These are phyloP conservation scores for Berghia stephanieae DNA, from an alignment of 1,140 invertebrate genomes.

Conservation along the genomic window DNA sequence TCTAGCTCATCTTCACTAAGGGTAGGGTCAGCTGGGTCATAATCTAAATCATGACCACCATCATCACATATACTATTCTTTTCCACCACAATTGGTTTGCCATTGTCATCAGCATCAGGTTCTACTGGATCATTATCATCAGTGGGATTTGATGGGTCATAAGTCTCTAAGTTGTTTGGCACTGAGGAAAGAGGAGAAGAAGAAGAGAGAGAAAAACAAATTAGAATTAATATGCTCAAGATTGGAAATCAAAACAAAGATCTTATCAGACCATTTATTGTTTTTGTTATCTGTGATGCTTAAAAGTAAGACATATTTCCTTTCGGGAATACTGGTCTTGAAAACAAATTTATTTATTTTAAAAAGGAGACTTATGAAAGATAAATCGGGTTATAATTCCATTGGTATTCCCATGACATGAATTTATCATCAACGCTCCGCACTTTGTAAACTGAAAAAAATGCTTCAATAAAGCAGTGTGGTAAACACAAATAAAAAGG, in stretches of 20 bases:
- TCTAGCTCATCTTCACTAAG: slow-evolving; percentile 27
- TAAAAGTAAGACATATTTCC: too few species aligned
- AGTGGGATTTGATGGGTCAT: slow-evolving; percentile 30
- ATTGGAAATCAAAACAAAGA: background rate
- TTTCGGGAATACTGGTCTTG: too few species aligned
- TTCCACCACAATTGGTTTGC: too few species aligned
- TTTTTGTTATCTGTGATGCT: background rate
- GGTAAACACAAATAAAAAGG: too few species aligned
- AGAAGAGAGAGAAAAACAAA: background rate
- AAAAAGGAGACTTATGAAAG: too few species aligned
- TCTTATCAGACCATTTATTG: background rate
- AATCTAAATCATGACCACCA: background rate
- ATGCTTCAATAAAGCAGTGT: too few species aligned
- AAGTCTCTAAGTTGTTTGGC: background rate
- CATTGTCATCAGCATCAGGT: background rate
- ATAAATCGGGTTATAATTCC: too few species aligned
- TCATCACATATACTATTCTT: too few species aligned
- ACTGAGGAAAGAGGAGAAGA: background rate
- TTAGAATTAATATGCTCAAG: background rate
- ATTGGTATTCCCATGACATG: too few species aligned
- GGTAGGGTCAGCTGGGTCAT: slow-evolving; percentile 30
- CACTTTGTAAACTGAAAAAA: too few species aligned
- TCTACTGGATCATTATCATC: slow-evolving; percentile 32
- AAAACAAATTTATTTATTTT: too few species aligned
- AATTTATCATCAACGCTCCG: too few species aligned